These are phyloP conservation scores for Rhinella marina DNA, from an alignment of 2,797 vertebrate genomes.

Conservation along the genomic window DNA sequence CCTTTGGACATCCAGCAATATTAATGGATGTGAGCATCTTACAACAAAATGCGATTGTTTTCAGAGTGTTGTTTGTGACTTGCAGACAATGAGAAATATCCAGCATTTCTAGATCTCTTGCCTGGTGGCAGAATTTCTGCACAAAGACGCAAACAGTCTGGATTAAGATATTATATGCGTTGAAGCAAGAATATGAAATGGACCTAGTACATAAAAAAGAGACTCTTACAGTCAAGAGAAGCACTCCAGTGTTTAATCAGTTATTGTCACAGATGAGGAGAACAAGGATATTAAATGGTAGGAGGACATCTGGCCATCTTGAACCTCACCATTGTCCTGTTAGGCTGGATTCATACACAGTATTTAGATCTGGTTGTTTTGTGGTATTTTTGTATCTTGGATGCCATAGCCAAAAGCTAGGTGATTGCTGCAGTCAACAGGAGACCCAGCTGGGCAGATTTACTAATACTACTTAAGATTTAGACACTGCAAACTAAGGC, in stretches of 20 bases:
- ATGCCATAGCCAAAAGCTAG: too few species aligned
- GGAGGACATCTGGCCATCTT: neutral
- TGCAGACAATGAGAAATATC: conserved; percentile 77
- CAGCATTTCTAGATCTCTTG: conserved; percentile 74
- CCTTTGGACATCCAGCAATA: conserved; percentile 78
- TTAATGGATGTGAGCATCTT: conserved; percentile 71
- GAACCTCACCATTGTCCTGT: too few species aligned
- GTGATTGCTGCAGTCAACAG: too few species aligned
- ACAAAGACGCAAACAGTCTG: conserved; percentile 50
- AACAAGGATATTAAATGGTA: neutral
- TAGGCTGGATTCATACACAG: too few species aligned
- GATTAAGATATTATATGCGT: neutral
- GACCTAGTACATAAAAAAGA: too few species aligned
- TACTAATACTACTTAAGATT: too few species aligned
- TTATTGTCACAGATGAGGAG: neutral
- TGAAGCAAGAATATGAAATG: neutral
- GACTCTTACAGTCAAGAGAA: too few species aligned
- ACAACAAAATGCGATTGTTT: conserved; percentile 77
- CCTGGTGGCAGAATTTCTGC: conserved; percentile 79
- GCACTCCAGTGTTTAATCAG: neutral
- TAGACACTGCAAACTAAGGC: too few species aligned
- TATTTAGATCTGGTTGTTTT: too few species aligned
- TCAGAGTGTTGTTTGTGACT: conserved; percentile 76
- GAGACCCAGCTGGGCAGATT: too few species aligned
- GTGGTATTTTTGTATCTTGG: too few species aligned